Evolutionary conservation across 2,113 vertebrate species (phyloP), one percentile per base, ranked within the genome.

Genomic region (Probosciger aterrimus): DNA sequence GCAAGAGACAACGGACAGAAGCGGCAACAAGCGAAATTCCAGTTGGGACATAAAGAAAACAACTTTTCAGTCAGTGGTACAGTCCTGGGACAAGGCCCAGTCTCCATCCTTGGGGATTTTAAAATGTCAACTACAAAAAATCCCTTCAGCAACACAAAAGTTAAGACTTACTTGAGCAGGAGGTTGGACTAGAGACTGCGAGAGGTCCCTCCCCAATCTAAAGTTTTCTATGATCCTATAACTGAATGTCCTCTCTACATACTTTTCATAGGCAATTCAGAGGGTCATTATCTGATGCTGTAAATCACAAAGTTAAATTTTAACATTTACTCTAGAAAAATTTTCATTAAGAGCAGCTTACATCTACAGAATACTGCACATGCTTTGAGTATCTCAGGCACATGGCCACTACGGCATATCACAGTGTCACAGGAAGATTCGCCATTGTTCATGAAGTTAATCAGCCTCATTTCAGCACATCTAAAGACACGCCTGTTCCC

Each of bases 21-120:
- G 46, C 69, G 84, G 74, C 62, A 95, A 89, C 55, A 82, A 47
- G 46, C 50, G 39, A 92, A 95, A 91, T 92, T 95, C 73, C 91
- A 91, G 16, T n/a, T 79, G 69, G 35, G 91, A 95, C 41, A 64
- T 22, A 92, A 55, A 86, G 59, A 90, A 91, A 93, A 88, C 41
- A 93, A 73, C 33, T 84, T 87, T 41, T 47, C 65, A 86, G 55
- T 60, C 69, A 95, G 52, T 86, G 74, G 77, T 87, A 78, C 27
- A 19, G 76, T 60, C 83, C 89, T 91, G 74, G 69, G 92, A 93
- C 65, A 92, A 82, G 89, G 86, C 33, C 89, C 86, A 87, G 83
- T 24, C 88, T 92, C 60, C 77, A 82, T 57, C 57, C 62, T 64
- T 41, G 23, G 24, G 84, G 69, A 85, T 68, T 93, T 91, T 82